Percentiles rank a stretch among this genome's conserved stretches.
These are phyloP conservation scores for Hucho hucho DNA, from an alignment of 2,113 vertebrate species.

Conservation along the genomic window DNA sequence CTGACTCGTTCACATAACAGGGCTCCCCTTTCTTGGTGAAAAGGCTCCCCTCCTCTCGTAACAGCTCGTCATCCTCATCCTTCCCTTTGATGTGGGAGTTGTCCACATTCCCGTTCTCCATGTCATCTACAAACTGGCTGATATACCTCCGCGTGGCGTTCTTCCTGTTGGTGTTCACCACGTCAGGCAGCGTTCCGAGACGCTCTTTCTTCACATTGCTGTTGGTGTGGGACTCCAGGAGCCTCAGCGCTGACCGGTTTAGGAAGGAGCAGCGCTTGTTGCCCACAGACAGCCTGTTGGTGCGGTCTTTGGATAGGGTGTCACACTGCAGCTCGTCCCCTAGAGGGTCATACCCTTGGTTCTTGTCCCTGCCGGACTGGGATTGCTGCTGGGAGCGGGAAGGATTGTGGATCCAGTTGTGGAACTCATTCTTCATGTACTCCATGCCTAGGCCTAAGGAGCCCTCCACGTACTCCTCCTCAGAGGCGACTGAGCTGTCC, in stretches of 20 bases:
- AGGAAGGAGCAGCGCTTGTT: conserved; percentile 71
- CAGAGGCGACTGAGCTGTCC: conserved; percentile 81
- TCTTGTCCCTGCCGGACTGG: conserved; percentile 43
- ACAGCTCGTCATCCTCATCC: conserved; percentile 68
- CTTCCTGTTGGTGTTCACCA: conserved; percentile 54
- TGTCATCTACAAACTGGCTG: conserved; percentile 84
- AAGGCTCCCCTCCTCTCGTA: conserved; percentile 69
- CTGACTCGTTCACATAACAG: conserved; percentile 54
- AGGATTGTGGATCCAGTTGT: conserved; percentile 84
- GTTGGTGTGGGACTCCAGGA: conserved; percentile 75
- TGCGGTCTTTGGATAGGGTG: conserved; percentile 63
- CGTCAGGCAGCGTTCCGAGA: background rate
- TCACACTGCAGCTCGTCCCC: conserved; percentile 81
- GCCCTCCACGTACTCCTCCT: conserved; percentile 73
- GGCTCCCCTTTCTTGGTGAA: conserved; percentile 67
- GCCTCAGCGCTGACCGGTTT: conserved; percentile 71
- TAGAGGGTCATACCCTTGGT: conserved; percentile 73
- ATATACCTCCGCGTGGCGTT: conserved; percentile 69
- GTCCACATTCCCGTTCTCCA: conserved; percentile 94
- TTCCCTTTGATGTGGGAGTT: conserved; percentile 59
- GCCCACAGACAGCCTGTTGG: background rate
- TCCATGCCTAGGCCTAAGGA: conserved; percentile 84
- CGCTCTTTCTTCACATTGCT: conserved; percentile 42
- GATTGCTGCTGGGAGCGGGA: conserved; percentile 47
- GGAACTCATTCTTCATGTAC: conserved; percentile 90